phyloP scores from a whole-genome alignment of 2,113 vertebrate species.

The Tenebrosternarchus preto region DNA sequence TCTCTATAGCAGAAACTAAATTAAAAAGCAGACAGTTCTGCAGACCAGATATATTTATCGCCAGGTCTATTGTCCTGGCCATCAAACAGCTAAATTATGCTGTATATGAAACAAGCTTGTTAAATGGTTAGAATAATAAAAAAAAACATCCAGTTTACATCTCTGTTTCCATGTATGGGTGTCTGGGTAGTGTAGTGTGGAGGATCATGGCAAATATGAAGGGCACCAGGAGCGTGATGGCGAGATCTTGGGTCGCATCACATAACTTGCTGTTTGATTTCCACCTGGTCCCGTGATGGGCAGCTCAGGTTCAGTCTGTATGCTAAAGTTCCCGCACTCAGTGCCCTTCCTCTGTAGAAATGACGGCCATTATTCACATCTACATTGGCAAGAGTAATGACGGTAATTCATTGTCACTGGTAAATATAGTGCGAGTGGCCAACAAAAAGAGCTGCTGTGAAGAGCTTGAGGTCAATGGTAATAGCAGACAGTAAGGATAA shows the following conservation, averaged over 20 bases:
- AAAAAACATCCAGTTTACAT: background rate
- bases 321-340: constrained; percentile 68
- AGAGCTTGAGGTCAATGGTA: constrained; percentile 54
- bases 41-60: background rate
- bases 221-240: background rate
- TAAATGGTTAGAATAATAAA: too few species aligned
- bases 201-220: constrained; percentile 13
- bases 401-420: constrained; percentile 77
- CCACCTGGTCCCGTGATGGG: constrained; percentile 62
- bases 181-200: background rate
- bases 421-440: constrained; percentile 73
- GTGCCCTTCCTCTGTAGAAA: constrained; percentile 67
- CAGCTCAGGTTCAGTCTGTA: constrained; percentile 75
- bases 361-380: constrained; percentile 79
- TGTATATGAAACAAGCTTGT: constrained; percentile 12
- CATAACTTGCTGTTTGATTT: constrained; percentile 69
- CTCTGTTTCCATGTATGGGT: constrained; percentile 5
- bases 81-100: constrained; percentile 30
- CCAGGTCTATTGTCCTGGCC: background rate
- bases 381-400: constrained; percentile 77
- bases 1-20: background rate
- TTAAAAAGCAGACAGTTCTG: constrained; percentile 22
- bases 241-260: constrained; percentile 49
- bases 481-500: constrained; percentile 48
- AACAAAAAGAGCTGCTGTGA: constrained; percentile 57